Base-by-base conservation (phyloP, 2,888 invertebrate species). In the Platycheirus albimanus region DNA sequence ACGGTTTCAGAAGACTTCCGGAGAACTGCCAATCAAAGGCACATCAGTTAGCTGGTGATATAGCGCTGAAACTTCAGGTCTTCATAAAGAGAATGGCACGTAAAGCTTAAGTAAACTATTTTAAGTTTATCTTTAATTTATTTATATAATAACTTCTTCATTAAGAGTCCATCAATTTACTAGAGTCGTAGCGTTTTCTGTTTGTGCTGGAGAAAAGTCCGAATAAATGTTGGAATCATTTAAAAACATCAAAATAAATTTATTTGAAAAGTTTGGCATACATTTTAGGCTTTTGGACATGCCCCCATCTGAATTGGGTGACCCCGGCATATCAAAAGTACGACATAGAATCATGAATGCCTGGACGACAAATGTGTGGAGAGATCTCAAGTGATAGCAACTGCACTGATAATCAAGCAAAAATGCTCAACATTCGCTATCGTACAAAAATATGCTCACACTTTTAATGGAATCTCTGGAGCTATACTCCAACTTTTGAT, bases 281-380 rank as follows among this genome's bases (percentile, higher is more conserved):
- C 94, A 96, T 90, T 96, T 95, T 91, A 94, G 94, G 89, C 93
- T 98, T 15, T 91, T 99, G 66, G 98, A 99, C 88, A 99, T 99
- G 99, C 98, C 99, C 0, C 95, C 97, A 3, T 93, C 95, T 89
- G 99, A 99, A 88, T 91, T 99, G 74, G 99, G 99, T 7, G 94
- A n/a, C 96, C 19, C 95, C 98, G 30, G 99, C 99, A 11, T 96
- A 95, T 89, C 94, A 95, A 86, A 96, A 96, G 92, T 96, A 95
- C 91, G 99, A 99, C 88, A 95, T 99, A 83, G 99, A 99, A 92
- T 96, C 98, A 0, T 99, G 98, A 98, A 95, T 99, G 95, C 97
- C 98, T 1, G 98, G 97, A 0, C 93, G 95, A 85, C 92, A 94
- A 72, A 92, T 94, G 86, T 99, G 94, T 93, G 99, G 99, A 52